A percentile compares a stretch with the other conserved stretches of the same genome.
Conservation (phyloP, 92 coral and sea anemone species). For the Muricea muricata region DNA sequence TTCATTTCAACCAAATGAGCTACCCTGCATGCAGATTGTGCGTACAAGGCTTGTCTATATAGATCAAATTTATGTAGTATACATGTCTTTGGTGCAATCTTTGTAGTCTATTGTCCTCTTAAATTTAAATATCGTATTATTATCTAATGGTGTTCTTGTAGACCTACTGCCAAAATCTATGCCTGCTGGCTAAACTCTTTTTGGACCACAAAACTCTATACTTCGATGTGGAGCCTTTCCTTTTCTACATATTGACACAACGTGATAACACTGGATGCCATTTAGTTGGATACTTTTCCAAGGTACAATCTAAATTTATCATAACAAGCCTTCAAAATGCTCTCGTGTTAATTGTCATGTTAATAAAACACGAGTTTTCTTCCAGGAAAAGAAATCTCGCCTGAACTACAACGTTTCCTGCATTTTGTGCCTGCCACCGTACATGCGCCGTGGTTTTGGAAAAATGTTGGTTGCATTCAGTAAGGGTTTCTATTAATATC, state of each 20-base stretch:
- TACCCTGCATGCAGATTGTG: too few species aligned
- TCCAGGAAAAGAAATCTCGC: constrained; percentile 94
- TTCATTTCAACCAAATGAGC: too few species aligned
- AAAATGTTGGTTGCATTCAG: constrained; percentile 97
- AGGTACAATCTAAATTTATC: constrained; percentile 66
- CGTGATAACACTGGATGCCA: constrained; percentile 93
- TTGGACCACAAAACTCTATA: constrained; percentile 97
- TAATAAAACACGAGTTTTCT: not conserved
- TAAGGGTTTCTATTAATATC: constrained; percentile 55
- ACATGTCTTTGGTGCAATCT: too few species aligned
- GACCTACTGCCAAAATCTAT: constrained; percentile 95
- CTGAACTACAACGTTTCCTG: constrained; percentile 97
- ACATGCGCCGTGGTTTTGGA: constrained; percentile 98
- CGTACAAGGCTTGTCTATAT: too few species aligned
- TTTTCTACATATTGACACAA: constrained; percentile 95
- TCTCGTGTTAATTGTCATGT: not conserved
- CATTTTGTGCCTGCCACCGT: constrained; percentile 87
- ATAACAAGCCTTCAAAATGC: too few species aligned
- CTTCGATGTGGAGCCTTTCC: constrained; percentile 97
- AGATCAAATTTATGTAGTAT: too few species aligned
- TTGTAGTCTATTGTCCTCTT: not conserved
- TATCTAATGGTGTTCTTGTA: constrained; percentile 3
- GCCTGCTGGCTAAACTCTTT: constrained; percentile 93
- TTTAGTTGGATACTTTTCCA: constrained; percentile 94
- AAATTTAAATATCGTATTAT: too few species aligned